Evolutionary conservation across 2,113 vertebrate species (phyloP).

Genomic region (Pachycephala philippinensis): DNA sequence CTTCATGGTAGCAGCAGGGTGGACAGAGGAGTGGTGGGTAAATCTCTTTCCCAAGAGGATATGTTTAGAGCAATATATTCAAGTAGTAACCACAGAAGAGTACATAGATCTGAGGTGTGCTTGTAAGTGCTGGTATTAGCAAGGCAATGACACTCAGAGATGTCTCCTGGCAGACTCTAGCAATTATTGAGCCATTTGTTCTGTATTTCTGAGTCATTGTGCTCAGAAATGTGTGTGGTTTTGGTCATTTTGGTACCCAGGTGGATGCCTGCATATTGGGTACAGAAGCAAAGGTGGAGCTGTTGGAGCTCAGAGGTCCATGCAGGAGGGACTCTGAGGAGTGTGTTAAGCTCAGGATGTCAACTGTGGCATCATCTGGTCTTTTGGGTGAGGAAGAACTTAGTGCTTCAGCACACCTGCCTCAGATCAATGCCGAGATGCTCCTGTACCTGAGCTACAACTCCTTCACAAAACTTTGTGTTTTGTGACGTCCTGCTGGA

Average conservation of each 20-base stretch:
- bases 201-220: not conserved
- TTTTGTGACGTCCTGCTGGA: not conserved
- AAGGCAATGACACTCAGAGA: not conserved
- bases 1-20: not conserved
- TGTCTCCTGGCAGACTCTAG: not conserved
- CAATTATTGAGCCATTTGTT: not conserved
- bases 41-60: not conserved
- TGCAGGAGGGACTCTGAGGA: not conserved
- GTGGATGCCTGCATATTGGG: not conserved
- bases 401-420: rapidly evolving
- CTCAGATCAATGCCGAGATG: not conserved
- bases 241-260: not conserved
- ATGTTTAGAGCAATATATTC: not conserved
- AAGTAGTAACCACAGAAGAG: not conserved
- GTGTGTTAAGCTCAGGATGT: not conserved
- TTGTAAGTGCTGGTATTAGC: not conserved
- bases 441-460: not conserved
- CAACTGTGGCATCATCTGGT: not conserved
- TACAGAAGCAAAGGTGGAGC: not conserved
- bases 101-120: not conserved
- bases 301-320: not conserved
- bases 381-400: not conserved
- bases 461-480: not conserved
- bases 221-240: too few relatives aligned
- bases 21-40: not conserved